Evolutionary conservation across 2,888 invertebrate genomes (phyloP).

Genomic region (Temnothorax unifasciatus): DNA sequence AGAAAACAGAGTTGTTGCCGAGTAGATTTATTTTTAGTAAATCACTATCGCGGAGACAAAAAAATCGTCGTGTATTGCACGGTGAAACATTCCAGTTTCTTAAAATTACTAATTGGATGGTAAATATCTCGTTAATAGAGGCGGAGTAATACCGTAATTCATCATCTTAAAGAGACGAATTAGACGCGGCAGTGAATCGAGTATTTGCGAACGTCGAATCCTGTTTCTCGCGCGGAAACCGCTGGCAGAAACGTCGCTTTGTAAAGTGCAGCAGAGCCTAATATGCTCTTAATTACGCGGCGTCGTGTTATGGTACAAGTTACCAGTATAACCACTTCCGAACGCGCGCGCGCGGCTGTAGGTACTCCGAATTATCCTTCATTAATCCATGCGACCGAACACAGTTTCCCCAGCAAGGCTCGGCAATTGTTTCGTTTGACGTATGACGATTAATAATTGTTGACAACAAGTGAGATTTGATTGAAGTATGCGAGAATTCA

Average conservation of each 20-base stretch:
- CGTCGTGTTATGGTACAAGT: slow-evolving; percentile 11
- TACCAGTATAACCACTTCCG: slow-evolving; percentile 11
- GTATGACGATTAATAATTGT: slow-evolving; percentile 24
- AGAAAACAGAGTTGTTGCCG: not conserved
- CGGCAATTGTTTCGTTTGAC: slow-evolving; percentile 11
- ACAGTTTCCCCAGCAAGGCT: not conserved
- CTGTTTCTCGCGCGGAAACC: not conserved
- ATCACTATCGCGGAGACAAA: not conserved
- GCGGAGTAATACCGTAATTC: not conserved
- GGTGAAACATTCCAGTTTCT: not conserved
- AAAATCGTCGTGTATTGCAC: not conserved
- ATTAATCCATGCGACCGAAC: not conserved
- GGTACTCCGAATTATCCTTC: not conserved
- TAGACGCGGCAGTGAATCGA: not conserved
- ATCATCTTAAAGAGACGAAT: not conserved
- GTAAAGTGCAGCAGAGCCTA: slow-evolving; percentile 17
- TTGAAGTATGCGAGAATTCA: not conserved
- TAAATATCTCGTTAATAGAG: not conserved
- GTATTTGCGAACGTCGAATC: slow-evolving; percentile 23
- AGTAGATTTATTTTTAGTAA: slow-evolving; percentile 3
- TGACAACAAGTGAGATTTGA: not conserved
- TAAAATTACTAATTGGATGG: slow-evolving; percentile 25
- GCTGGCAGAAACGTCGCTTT: not conserved
- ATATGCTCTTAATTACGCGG: slow-evolving; percentile 26
- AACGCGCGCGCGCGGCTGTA: not conserved